Evolutionary conservation across 2,888 invertebrate genomes (phyloP).

Genomic region (Ophion obscuratus): DNA sequence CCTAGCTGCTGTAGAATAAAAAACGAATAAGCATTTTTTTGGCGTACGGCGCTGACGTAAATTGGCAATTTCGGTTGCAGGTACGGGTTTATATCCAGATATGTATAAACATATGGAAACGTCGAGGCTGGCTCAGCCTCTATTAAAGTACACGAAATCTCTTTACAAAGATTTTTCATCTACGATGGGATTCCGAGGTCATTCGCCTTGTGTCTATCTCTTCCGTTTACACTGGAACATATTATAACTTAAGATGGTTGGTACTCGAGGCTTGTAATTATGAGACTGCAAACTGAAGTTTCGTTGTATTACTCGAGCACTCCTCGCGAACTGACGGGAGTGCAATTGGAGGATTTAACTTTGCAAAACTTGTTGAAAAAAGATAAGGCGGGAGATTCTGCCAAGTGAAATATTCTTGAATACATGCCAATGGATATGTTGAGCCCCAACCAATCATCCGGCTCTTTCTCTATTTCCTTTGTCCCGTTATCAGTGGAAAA

Average conservation of each 20-base stretch:
- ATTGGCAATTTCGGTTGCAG: background rate
- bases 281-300: background rate
- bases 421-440: background rate
- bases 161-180: background rate
- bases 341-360: constrained; percentile 31
- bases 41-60: background rate
- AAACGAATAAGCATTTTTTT: background rate
- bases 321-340: background rate
- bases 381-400: constrained; percentile 46
- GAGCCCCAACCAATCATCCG: background rate
- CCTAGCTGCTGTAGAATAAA: background rate
- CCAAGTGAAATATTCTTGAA: constrained; percentile 25
- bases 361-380: constrained; percentile 48
- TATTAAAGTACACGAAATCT: background rate
- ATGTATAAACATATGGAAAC: background rate
- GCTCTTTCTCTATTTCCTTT: background rate
- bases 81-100: background rate
- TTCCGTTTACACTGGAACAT: background rate
- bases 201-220: background rate
- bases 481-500: background rate
- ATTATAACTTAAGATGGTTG: background rate
- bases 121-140: background rate
- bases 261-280: background rate
- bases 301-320: constrained; percentile 15
- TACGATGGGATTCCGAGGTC: background rate